Conservation (phyloP, 2,888 invertebrate genomes). For the Drosophila kuntzei region DNA sequence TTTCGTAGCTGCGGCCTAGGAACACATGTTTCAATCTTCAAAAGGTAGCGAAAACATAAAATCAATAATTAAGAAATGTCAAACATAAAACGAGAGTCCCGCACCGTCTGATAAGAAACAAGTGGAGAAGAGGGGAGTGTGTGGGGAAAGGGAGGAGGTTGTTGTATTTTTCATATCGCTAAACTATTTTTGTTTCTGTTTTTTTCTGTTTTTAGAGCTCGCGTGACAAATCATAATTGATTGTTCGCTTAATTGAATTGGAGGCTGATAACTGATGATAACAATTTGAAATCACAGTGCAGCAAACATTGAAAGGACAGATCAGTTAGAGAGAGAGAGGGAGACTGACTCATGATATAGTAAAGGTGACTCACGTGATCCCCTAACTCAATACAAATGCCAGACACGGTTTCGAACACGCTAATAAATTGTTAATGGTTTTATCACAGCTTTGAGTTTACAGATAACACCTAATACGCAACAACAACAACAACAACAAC, state of each 20-base stretch:
- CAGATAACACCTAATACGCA: constrained; percentile 58
- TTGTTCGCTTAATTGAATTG: constrained; percentile 83
- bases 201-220: constrained; percentile 51
- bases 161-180: constrained; percentile 35
- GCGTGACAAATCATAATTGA: constrained; percentile 83
- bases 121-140: not conserved
- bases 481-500: constrained; percentile 18
- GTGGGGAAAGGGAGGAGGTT: constrained; percentile 2
- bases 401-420: constrained; percentile 61
- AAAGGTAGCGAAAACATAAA: constrained; percentile 84
- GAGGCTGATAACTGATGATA: constrained; percentile 58
- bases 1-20: constrained; percentile 49
- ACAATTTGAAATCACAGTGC: constrained; percentile 11
- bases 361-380: constrained; percentile 61
- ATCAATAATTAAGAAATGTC: constrained; percentile 84
- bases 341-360: constrained; percentile 43
- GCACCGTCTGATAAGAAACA: constrained; percentile 40
- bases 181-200: constrained; percentile 33
- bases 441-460: constrained; percentile 76
- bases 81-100: constrained; percentile 73
- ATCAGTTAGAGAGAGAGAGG: not conserved
- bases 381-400: constrained; percentile 44
- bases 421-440: constrained; percentile 80
- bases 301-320: constrained; percentile 16
- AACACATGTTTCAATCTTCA: constrained; percentile 82